Base-by-base conservation (phyloP, 2,888 invertebrate genomes). In the Unio delphinus region DNA sequence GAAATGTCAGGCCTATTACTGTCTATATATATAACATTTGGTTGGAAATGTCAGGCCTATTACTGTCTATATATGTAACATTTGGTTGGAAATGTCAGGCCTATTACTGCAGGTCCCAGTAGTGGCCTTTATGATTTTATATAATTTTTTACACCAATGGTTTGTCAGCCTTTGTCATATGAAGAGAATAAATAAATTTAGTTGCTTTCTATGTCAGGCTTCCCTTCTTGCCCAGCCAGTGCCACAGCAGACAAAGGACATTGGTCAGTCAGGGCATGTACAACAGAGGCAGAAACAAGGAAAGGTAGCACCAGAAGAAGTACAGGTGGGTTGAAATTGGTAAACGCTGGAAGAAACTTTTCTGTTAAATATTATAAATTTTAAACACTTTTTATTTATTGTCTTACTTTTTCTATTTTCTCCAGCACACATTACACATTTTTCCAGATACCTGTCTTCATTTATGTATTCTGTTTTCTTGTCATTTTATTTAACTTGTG, bases 171-270 rank as follows among this genome's bases (percentile, higher is more conserved):
- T 20, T 28, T 26, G 26, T 62, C 6, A 58, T 58, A 20, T 58
- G 3, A 58, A 58, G 26, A 58, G 26, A 17, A 23, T 23, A 26
- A 17, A 62, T 62, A 18, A 30, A 20, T 62, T 28, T n/a, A 15
- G 15, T n/a, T 28, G 20, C 45, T 17, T 15, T 64, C 64, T 18
- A 6, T 57, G 28, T 64, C 75, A 85, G 82, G 73, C 70, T 11
- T 83, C 84, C 17, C 60, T 84, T 56, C 64, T 77, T 23, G 66
- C 72, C 54, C 81, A 83, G 66, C 82, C 82, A 11, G 71, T 76
- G 17, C 81, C 82, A n/a, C 59, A 72, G n/a, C 64, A 69, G n/a
- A 67, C 70, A 11, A 64, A 69, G 20, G 68, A 64, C 20, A 58
- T 61, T 28, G 59, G n/a, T 11, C 64, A 62, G 64, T 69, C 61